These are phyloP conservation scores for Anniella stebbinsi DNA, from an alignment of 2,797 vertebrate species.

Conservation along the genomic window DNA sequence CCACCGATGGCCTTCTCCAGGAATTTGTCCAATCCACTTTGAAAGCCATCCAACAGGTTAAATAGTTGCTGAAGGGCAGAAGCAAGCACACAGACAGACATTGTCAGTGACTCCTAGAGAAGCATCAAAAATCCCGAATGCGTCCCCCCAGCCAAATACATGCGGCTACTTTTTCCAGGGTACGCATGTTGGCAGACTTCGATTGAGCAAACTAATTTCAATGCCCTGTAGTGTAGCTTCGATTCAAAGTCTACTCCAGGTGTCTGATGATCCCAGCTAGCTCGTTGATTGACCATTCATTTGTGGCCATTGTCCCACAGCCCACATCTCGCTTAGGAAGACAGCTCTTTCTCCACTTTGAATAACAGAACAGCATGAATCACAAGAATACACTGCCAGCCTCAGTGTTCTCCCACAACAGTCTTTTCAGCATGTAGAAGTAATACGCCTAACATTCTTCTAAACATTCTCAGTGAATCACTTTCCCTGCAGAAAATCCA, in stretches of 20 bases:
- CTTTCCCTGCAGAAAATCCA: constrained; percentile 11
- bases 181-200: not conserved
- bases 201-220: not conserved
- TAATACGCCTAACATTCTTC: not conserved
- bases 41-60: too few species aligned
- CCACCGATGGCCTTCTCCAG: too few species aligned
- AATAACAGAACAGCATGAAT: constrained; percentile 4
- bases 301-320: not conserved
- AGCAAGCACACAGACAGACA: not conserved
- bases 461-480: constrained; percentile 10
- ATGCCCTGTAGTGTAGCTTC: not conserved
- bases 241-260: not conserved
- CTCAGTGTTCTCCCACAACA: not conserved
- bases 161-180: not conserved
- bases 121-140: not conserved
- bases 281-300: not conserved
- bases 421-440: not conserved
- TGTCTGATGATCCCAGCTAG: not conserved
- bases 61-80: not conserved
- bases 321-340: not conserved
- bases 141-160: not conserved
- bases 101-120: not conserved
- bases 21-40: too few species aligned
- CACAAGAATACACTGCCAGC: not conserved
- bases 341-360: not conserved